These are phyloP conservation scores for Drosophila anomelani DNA, from an alignment of 2,888 invertebrate species.

Conservation along the genomic window DNA sequence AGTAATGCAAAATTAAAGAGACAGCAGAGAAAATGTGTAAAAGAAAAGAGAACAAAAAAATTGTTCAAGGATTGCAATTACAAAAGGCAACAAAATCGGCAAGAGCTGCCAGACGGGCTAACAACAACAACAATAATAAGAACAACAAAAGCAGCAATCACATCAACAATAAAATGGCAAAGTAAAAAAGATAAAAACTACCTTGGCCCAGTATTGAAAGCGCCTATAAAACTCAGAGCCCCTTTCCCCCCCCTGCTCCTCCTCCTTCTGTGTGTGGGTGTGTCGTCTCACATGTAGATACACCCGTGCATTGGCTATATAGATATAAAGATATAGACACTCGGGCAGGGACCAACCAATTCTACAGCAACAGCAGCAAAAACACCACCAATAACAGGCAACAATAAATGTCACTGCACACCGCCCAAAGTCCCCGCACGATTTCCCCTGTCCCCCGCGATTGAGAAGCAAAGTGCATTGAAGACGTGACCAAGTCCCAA, in stretches of 20 bases:
- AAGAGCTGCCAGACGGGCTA: constrained; percentile 42
- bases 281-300: constrained; percentile 41
- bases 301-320: constrained; percentile 58
- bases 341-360: constrained; percentile 51
- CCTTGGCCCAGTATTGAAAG: constrained; percentile 81
- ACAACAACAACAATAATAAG: constrained; percentile 43
- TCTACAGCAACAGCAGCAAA: constrained; percentile 46
- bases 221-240: constrained; percentile 67
- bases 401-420: constrained; percentile 60
- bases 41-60: constrained; percentile 17
- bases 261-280: constrained; percentile 37
- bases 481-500: constrained; percentile 73
- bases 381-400: constrained; percentile 29
- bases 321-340: constrained; percentile 29
- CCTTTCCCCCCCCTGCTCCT: constrained; percentile 7
- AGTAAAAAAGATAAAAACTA: constrained; percentile 82
- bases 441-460: background rate
- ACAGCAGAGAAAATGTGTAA: constrained; percentile 16
- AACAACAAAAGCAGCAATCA: constrained; percentile 45
- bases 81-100: constrained; percentile 55
- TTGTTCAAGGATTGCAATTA: constrained; percentile 76
- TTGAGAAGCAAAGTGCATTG: constrained; percentile 56
- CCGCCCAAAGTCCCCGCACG: background rate
- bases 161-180: constrained; percentile 62
- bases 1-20: constrained; percentile 31